Conservation (phyloP, 2,797 vertebrate species). For the Columba guinea region DNA sequence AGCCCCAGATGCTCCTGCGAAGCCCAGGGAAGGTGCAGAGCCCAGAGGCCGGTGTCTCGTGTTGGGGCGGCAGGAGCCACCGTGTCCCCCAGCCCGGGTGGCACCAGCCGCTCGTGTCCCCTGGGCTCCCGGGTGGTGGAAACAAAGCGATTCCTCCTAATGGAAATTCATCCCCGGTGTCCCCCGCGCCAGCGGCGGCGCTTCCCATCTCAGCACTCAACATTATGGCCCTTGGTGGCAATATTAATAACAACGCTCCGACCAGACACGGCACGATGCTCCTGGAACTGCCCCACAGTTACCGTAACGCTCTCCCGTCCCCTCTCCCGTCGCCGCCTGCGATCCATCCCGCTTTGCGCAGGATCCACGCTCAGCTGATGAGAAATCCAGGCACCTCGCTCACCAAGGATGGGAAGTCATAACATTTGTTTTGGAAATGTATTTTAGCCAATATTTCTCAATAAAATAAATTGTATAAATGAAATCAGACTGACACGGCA, state of each 20-base stretch:
- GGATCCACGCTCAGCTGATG: not conserved
- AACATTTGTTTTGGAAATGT: conserved; percentile 76
- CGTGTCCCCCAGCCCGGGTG: not conserved
- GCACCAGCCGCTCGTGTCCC: too few relatives aligned
- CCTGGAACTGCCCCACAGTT: not conserved
- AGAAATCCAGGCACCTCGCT: conserved; percentile 48
- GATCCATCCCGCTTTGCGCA: too few relatives aligned
- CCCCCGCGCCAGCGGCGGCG: not conserved
- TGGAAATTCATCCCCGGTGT: not conserved
- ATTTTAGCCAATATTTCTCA: conserved; percentile 77
- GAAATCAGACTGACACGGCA: conserved; percentile 75
- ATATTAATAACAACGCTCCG: not conserved
- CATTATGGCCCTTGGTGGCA: conserved; percentile 13
- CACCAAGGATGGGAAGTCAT: conserved; percentile 53
- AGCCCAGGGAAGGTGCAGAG: not conserved
- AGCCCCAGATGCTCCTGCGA: not conserved
- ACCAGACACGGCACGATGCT: not conserved
- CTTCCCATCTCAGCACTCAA: conserved; percentile 17
- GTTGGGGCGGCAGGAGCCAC: not conserved
- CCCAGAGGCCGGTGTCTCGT: accelerated
- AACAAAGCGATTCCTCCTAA: not conserved
- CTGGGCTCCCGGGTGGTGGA: not conserved
- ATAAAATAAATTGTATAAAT: conserved; percentile 79
- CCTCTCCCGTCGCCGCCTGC: not conserved
- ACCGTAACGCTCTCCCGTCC: not conserved